A percentile compares a stretch with the other conserved stretches of the same genome.
Conservation (phyloP, 2,797 vertebrate species). For the Tenualosa thibaudeaui region DNA sequence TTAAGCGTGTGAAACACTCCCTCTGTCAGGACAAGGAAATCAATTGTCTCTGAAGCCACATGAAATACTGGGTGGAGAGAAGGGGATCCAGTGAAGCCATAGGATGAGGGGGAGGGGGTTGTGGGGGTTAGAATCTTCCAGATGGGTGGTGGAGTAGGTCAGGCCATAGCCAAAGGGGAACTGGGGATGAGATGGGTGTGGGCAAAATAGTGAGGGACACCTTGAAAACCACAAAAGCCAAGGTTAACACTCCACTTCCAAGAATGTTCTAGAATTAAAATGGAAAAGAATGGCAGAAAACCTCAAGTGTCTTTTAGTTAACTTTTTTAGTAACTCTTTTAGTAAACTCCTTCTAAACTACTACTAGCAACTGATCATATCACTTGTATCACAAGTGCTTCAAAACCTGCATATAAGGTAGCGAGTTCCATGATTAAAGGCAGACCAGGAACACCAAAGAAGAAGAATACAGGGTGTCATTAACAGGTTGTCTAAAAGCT, state of each 20-base stretch:
- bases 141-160: constrained; percentile 70
- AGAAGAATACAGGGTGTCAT: neutral
- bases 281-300: neutral
- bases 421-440: neutral
- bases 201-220: constrained; percentile 6
- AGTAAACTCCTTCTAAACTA: neutral
- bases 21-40: constrained; percentile 7
- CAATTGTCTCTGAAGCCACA: neutral
- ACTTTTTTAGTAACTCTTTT: no score
- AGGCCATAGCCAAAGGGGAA: constrained; percentile 57
- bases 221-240: neutral
- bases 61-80: neutral
- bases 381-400: neutral
- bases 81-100: neutral
- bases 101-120: constrained; percentile 26
- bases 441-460: neutral
- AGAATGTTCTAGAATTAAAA: neutral
- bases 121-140: constrained; percentile 53
- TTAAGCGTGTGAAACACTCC: neutral
- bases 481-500: constrained; percentile 4
- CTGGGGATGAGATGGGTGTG: constrained; percentile 37
- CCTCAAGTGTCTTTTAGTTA: neutral
- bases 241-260: neutral
- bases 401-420: neutral
- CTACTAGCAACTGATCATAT: neutral